phyloP scores from a whole-genome alignment of 2,113 vertebrate genomes.

The Vimba vimba region DNA sequence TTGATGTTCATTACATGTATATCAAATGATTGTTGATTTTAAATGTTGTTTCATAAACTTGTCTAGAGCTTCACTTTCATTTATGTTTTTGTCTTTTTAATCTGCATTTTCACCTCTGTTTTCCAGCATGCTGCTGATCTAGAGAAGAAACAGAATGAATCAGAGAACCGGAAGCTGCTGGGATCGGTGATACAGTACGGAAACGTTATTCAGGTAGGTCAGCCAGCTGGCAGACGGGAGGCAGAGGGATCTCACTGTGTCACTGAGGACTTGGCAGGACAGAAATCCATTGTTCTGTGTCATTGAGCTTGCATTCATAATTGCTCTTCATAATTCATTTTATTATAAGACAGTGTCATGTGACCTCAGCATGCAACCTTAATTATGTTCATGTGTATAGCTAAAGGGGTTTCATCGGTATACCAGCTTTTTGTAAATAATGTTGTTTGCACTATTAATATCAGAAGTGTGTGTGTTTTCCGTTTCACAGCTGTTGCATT shows the following conservation, averaged over 20 bases:
- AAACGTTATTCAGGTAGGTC: conserved; percentile 92
- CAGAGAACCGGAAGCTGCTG: conserved; percentile 95
- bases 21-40: background rate
- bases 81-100: background rate
- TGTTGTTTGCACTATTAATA: background rate
- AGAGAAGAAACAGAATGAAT: conserved; percentile 99
- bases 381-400: background rate
- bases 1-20: background rate
- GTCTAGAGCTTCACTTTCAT: background rate
- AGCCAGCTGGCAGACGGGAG: conserved; percentile 4
- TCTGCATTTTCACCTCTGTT: conserved; percentile 41
- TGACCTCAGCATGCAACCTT: background rate
- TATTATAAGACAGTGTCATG: background rate
- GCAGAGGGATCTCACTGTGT: background rate
- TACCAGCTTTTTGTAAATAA: background rate
- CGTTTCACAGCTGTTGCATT: conserved; percentile 87
- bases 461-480: conserved; percentile 16
- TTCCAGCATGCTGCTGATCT: conserved; percentile 93
- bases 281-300: background rate
- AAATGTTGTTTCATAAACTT: background rate
- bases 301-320: background rate
- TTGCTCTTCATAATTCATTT: background rate
- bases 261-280: background rate
- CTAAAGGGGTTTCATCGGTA: background rate
- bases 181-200: conserved; percentile 95